Percentiles rank a stretch among this genome's conserved stretches.
phyloP scores from a whole-genome alignment of 2,888 invertebrate species.

The Scaptomyza cyrtandrae region DNA sequence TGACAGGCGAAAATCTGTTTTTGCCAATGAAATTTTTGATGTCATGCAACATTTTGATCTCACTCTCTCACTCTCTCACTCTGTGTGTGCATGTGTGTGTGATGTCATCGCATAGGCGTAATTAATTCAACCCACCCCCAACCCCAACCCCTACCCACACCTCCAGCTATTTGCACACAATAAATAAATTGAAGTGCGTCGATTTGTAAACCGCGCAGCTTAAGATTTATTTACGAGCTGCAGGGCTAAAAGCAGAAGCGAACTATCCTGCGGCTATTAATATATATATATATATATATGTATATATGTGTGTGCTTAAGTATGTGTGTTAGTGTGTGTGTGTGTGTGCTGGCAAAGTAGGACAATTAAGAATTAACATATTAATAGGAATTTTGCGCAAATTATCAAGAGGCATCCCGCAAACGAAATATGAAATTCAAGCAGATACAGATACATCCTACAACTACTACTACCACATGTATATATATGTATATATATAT shows the following conservation, averaged over 20 bases:
- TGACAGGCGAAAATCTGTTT: slow-evolving; percentile 17
- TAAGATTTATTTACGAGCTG: slow-evolving; percentile 71
- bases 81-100: slow-evolving; percentile 10
- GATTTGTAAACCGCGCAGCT: slow-evolving; percentile 71
- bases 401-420: slow-evolving; percentile 56
- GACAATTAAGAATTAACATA: slow-evolving; percentile 81
- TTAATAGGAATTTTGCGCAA: slow-evolving; percentile 80
- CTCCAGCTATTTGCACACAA: slow-evolving; percentile 11
- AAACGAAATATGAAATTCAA: slow-evolving; percentile 65
- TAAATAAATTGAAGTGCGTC: slow-evolving; percentile 75
- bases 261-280: slow-evolving; percentile 65
- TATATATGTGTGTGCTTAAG: slow-evolving; percentile 8
- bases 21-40: background rate
- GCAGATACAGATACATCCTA: slow-evolving; percentile 25
- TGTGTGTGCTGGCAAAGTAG: slow-evolving; percentile 52
- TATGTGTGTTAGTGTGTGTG: slow-evolving; percentile 25
- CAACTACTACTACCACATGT: slow-evolving; percentile 8
- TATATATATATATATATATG: slow-evolving; percentile 42
- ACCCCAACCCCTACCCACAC: background rate
- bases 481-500: slow-evolving; percentile 1
- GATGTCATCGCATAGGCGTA: slow-evolving; percentile 59
- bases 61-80: background rate
- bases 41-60: background rate
- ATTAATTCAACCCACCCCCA: slow-evolving; percentile 52
- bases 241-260: slow-evolving; percentile 8